Conservation (phyloP, 2,888 invertebrate genomes). For the Lottia scabra region DNA sequence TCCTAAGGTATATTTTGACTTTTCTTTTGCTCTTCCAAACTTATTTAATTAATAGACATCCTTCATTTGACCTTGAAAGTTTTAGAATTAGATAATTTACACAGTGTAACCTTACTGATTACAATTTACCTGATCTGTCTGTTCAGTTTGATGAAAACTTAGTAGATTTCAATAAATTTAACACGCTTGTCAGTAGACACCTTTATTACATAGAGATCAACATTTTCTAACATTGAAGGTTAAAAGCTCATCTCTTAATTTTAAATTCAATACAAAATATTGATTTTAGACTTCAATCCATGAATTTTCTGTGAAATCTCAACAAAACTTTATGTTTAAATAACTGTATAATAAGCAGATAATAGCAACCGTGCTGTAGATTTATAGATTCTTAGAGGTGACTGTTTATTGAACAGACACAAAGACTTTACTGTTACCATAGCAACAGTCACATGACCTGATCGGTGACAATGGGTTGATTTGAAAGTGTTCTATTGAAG, state of each 20-base stretch:
- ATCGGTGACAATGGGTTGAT: slow-evolving; percentile 16
- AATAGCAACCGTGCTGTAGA: slow-evolving; percentile 3
- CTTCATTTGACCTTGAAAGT: no score
- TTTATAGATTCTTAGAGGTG: slow-evolving; percentile 14
- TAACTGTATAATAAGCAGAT: slow-evolving; percentile 5
- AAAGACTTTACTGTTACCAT: slow-evolving; percentile 17
- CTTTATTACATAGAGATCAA: not conserved
- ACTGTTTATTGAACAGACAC: slow-evolving; percentile 13
- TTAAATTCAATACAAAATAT: not conserved
- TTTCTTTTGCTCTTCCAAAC: no score
- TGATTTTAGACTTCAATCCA: not conserved
- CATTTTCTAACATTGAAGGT: not conserved
- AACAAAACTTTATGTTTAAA: not conserved
- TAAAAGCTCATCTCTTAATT: not conserved
- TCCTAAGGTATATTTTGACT: no score
- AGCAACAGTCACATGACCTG: slow-evolving; percentile 20
- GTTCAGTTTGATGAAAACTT: no score
- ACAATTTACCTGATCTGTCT: no score
- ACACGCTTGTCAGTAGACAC: not conserved
- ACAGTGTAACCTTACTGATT: no score
- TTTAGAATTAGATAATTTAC: no score
- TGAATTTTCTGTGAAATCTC: slow-evolving; percentile 1
- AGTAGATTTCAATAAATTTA: no score
- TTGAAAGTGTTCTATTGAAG: slow-evolving; percentile 4
- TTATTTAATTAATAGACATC: no score